Conservation (phyloP, 1,140 invertebrate species). For the Ceratosolen fusciceps region DNA sequence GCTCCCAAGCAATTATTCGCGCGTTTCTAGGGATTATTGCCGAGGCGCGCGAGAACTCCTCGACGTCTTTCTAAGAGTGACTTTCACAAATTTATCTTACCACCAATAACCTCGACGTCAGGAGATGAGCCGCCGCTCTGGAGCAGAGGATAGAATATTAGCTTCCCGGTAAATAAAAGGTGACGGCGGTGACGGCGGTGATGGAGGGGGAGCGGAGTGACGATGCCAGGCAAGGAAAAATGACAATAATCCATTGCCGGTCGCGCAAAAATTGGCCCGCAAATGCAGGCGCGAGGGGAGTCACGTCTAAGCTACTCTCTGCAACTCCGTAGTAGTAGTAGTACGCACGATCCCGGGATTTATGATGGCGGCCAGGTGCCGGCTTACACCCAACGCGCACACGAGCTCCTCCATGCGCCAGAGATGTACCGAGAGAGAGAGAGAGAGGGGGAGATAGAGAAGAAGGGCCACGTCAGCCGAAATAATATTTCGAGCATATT, state of each 20-base stretch:
- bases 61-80: too few relatives aligned
- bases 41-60: too few relatives aligned
- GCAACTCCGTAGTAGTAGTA: background rate
- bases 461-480: conserved; percentile 12
- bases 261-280: conserved; percentile 41
- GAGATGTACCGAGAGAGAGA: background rate
- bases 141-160: background rate
- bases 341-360: background rate
- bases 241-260: conserved; percentile 44
- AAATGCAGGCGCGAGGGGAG: conserved; percentile 16
- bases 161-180: background rate
- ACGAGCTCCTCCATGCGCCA: background rate
- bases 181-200: background rate
- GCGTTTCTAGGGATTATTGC: too few relatives aligned
- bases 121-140: too few relatives aligned
- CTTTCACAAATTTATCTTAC: too few relatives aligned
- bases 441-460: background rate
- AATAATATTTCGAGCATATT: conserved; percentile 33
- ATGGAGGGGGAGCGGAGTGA: background rate
- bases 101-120: too few relatives aligned
- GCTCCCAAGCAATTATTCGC: too few relatives aligned
- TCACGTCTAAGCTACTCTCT: background rate
- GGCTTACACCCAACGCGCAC: background rate
- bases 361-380: background rate
- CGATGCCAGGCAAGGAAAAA: conserved; percentile 16